Base-by-base conservation (phyloP, 2,797 vertebrate species). In the Steatocranus sp. region DNA sequence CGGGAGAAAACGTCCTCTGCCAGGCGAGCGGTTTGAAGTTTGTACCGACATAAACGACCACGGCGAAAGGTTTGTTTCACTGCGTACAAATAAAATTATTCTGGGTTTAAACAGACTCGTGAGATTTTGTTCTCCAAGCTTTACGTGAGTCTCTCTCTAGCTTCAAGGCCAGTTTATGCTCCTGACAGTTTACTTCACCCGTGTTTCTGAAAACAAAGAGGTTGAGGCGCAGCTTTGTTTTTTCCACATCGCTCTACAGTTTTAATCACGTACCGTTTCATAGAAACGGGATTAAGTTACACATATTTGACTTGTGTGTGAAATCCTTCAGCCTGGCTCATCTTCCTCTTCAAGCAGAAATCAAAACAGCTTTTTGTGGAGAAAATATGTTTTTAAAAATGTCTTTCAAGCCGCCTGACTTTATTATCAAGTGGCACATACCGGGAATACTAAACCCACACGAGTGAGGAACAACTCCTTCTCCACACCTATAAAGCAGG, bases 1-100 rank as follows among this genome's bases (percentile, higher is more conserved):
- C 2, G 0, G 66, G 38, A 0, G 0, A 0, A 70, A 27, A 27
- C 15, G 3, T 18, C 38, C 63, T 1, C 14, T 27, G 20, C 38
- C 63, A 7, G 8, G 12, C 2, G 14, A 25, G 4, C 0, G 0
- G 20, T 25, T 43, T 43, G 36, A 43, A 25, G 20, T 41, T 68
- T 17, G 8, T 2, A 25, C 63, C 20, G 0, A 43, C 12, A 0
- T 25, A 25, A 68, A 43, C 14, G 6, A 17, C 15, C 36, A 4
- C 5, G 1, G 36, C 1, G 0, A 41, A 43, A 5, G 20, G 38
- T 41, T 68, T n/a, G 56, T n/a, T 58, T 34, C 17, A 3, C 10
- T 25, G 12, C 1, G 1, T 43, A 43, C 36, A 2, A 4, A 68
- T 41, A 38, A 41, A 6, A 66, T 17, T 15, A 23, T 36, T 36